A percentile compares a stretch with the other conserved stretches of the same genome.
These are phyloP conservation scores for Ophioderma brevispina DNA, from an alignment of 35 echinoderm and acorn worm genomes.

Conservation along the genomic window DNA sequence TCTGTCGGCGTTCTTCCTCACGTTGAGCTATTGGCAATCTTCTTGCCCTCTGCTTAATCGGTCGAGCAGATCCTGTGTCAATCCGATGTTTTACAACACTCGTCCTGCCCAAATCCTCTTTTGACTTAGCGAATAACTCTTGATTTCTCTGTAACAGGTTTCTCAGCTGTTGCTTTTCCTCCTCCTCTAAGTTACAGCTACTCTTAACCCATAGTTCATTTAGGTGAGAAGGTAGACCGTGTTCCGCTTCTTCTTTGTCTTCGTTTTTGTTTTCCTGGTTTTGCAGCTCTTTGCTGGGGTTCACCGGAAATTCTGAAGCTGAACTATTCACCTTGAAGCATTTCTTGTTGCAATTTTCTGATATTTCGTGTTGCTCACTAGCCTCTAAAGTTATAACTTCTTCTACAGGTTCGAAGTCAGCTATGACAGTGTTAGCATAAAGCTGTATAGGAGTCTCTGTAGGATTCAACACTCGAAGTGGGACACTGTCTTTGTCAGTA, in stretches of 20 bases:
- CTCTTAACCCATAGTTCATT: not conserved
- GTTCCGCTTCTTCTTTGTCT: not conserved
- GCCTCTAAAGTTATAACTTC: not conserved
- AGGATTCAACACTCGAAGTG: not conserved
- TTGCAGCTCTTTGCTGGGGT: not conserved
- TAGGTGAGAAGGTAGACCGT: not conserved
- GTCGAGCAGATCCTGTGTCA: not conserved
- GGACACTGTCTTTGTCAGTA: not conserved
- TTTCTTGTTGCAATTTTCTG: too few relatives aligned
- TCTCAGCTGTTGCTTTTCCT: not conserved
- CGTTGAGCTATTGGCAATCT: constrained; percentile 12
- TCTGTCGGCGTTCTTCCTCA: not conserved
- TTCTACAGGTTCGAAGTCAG: not conserved
- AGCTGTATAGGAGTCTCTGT: not conserved
- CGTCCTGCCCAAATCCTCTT: constrained; percentile 18
- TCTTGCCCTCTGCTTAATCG: constrained; percentile 40
- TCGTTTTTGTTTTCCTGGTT: not conserved
- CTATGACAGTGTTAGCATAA: not conserved
- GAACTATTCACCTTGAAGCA: not conserved
- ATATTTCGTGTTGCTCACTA: not conserved
- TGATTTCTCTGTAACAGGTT: not conserved
- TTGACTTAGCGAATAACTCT: not conserved
- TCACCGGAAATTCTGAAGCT: not conserved
- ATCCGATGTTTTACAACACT: constrained; percentile 27
- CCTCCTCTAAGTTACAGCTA: not conserved